Evolutionary conservation across 2,888 invertebrate species (phyloP), one percentile per base, ranked within the genome.

Genomic region (Actias luna): DNA sequence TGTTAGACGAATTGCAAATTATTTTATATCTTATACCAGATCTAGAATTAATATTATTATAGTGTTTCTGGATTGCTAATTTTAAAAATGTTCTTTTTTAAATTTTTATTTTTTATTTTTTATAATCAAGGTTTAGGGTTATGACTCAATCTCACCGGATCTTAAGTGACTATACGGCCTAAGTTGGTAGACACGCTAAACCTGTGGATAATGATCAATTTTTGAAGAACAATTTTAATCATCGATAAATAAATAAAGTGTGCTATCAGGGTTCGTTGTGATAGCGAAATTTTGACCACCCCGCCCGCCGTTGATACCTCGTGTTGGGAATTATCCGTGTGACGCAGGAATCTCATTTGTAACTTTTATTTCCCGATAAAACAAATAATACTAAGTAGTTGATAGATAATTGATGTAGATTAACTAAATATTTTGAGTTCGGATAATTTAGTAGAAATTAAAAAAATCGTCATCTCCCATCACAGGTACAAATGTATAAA

Each of bases 321-420:
- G 67, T 69, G 69, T 67, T 71, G 72, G 76, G 79, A 80, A 82
- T 81, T 81, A 82, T 79, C 69, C 67, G 67, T 63, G 73, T 88
- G 88, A 88, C 88, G 88, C 88, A 87, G 80, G 69, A 64, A 72
- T 70, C 68, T 77, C 77, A 77, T 76, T 75, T 69, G 71, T 72
- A 74, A 76, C 70, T 78, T 76, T 77, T 74, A 78, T 77, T 76
- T 73, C 74, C 69, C 71, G 75, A 76, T 78, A 78, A 68, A 71
- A 76, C 77, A 78, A 68, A 71, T 69, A 59, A 64, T 62, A 66
- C 68, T 67, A 18, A 60, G 46, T 63, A 25, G 29, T 39, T 39
- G 33, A 63, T 33, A 35, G 58, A 10, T 63, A 46, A 57, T 39
- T 31, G 10, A 31, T 29, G 18, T 2, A 42, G 39, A 59, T 35